Conservation (phyloP, 2,797 vertebrate genomes). For the Typhlichthys subterraneus region DNA sequence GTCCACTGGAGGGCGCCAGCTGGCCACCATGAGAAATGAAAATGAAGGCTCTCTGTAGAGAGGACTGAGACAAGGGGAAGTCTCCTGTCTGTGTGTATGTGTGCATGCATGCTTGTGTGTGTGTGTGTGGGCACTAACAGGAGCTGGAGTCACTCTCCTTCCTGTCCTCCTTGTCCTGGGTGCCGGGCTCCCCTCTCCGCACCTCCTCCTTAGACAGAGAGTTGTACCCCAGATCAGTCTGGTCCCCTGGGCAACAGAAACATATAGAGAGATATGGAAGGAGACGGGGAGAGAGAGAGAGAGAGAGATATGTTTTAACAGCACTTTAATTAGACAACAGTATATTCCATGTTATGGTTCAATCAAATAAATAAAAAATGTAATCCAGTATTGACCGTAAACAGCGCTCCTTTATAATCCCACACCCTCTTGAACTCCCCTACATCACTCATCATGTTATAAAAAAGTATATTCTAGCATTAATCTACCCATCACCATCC, state of each 20-base stretch:
- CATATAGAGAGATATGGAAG: background rate
- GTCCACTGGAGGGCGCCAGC: slow-evolving; percentile 10
- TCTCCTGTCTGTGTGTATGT: slow-evolving; percentile 20
- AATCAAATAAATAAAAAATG: no score
- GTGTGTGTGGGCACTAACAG: slow-evolving; percentile 57
- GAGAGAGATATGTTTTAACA: no score
- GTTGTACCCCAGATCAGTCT: slow-evolving; percentile 89
- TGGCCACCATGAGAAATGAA: slow-evolving; percentile 21
- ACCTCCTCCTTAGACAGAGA: slow-evolving; percentile 90
- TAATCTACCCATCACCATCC: no score
- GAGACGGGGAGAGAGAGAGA: background rate
- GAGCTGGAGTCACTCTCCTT: slow-evolving; percentile 90
- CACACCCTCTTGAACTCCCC: no score
- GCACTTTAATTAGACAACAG: no score
- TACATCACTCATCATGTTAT: no score
- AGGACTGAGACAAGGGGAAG: slow-evolving; percentile 26
- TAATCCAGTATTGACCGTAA: no score
- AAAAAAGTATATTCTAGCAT: no score
- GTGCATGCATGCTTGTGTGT: background rate
- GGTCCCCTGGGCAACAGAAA: slow-evolving; percentile 77
- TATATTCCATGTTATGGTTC: no score
- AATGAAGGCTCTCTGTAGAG: slow-evolving; percentile 33
- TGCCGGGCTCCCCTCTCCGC: slow-evolving; percentile 77
- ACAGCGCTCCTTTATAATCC: no score
- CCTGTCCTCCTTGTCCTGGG: slow-evolving; percentile 83